Conservation (phyloP, 2,888 invertebrate genomes). For the Drosophila dives region DNA sequence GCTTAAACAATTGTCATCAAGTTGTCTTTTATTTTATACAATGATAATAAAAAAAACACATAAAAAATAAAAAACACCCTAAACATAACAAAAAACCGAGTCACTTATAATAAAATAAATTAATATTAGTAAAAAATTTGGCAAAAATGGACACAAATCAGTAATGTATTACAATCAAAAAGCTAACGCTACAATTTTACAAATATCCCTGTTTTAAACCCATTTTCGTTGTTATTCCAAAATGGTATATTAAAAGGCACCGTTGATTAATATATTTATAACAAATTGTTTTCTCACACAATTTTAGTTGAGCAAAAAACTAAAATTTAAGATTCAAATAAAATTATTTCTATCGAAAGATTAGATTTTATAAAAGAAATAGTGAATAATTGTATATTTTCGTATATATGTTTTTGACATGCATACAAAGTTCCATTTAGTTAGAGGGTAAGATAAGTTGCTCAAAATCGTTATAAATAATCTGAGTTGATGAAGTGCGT, state of each 20-base stretch:
- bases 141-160: conserved; percentile 35
- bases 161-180: conserved; percentile 34
- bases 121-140: conserved; percentile 19
- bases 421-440: not conserved
- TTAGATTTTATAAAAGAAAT: not conserved
- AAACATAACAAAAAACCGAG: conserved; percentile 27
- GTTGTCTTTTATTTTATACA: conserved; percentile 81
- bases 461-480: not conserved
- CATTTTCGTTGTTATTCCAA: conserved; percentile 9
- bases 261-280: not conserved
- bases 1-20: conserved; percentile 78
- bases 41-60: conserved; percentile 28
- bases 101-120: conserved; percentile 24
- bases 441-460: not conserved
- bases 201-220: not conserved
- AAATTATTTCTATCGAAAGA: not conserved
- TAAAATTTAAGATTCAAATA: not conserved
- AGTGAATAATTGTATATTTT: not conserved
- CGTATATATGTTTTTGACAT: conserved; percentile 11
- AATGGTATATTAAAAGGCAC: not conserved
- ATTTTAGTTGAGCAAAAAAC: not conserved
- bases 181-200: conserved; percentile 4
- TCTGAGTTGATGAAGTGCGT: not conserved
- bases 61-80: not conserved
- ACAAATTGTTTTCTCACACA: not conserved